Base-by-base conservation (phyloP, 2,888 invertebrate genomes). In the Adineta ricciae region DNA sequence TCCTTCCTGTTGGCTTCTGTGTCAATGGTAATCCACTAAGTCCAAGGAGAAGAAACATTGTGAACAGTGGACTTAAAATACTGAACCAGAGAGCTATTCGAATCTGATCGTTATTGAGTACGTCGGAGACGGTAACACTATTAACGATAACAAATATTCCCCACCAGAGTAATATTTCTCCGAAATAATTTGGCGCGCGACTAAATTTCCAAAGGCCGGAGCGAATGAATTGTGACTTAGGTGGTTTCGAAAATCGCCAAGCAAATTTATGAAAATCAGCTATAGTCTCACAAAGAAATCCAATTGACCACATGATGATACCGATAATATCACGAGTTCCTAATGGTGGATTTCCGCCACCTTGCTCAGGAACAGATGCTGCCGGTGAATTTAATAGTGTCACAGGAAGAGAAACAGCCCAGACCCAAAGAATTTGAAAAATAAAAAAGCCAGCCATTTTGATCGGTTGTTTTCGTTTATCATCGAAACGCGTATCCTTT, bases 371-470 rank as follows among this genome's bases (percentile, higher is more conserved):
- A 36, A 32, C 41, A n/a, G 41, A 41, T 24, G 84, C 41, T n/a
- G 83, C 50, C 24, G 87, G 87, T 0, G 89, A 88, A 86, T 89
- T 89, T 82, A 95, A 94, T 86, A 96, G 94, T 85, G 96, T 95
- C 41, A 96, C 95, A 21, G 96, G 95, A 87, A 96, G 92, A 90
- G 96, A 96, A 46, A 96, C 96, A 32, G 94, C 92, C 88, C 94
- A 95, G 64, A 96, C 96, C 96, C 96, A 96, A 41, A 96, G 78
- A 46, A 89, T 89, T 90, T 90, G 87, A 90, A 96, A 96, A 0
- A 95, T 95, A 93, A 96, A 96, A 90, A 96, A 96, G 9, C 95
- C 94, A n/a, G 95, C 95, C 89, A 95, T 96, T 88, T 95, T 92
- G 84, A 95, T 93, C 32, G 94, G 93, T 89, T 95, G 96, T 88